A percentile compares a stretch with the other conserved stretches of the same genome.
phyloP scores from a whole-genome alignment of 2,113 vertebrate species.

The Gadus macrocephalus region DNA sequence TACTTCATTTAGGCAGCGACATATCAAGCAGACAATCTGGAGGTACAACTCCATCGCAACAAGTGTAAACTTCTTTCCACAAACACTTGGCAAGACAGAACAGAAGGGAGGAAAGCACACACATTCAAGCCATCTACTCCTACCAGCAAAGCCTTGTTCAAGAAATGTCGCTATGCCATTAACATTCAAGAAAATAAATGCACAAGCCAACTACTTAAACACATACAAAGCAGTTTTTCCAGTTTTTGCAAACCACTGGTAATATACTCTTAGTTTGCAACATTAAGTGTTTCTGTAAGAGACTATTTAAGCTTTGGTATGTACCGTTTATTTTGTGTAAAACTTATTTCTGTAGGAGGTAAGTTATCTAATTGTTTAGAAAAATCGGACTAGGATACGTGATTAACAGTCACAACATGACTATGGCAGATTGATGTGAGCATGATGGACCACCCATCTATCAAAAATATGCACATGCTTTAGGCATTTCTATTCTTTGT shows the following conservation, averaged over 20 bases:
- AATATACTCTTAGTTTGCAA: conserved; percentile 47
- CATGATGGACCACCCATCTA: conserved; percentile 38
- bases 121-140: conserved; percentile 63
- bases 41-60: conserved; percentile 51
- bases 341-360: conserved; percentile 44
- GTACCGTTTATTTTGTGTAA: conserved; percentile 55
- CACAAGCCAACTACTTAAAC: conserved; percentile 59
- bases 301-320: conserved; percentile 84
- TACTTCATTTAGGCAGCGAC: conserved; percentile 67
- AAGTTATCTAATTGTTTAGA: conserved; percentile 33
- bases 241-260: conserved; percentile 44
- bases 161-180: conserved; percentile 29
- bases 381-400: conserved; percentile 6
- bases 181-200: conserved; percentile 50
- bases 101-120: conserved; percentile 54
- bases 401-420: conserved; percentile 22
- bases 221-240: conserved; percentile 74
- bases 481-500: conserved; percentile 29
- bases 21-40: conserved; percentile 52
- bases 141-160: conserved; percentile 65
- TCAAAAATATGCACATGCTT: conserved; percentile 49
- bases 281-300: conserved; percentile 72
- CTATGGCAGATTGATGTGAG: conserved; percentile 42
- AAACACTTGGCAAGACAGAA: conserved; percentile 48
- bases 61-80: conserved; percentile 49